Evolutionary conservation across 37 sponge, comb jelly and placozoan species (phyloP).

Genomic region (Aplysina aerophoba): DNA sequence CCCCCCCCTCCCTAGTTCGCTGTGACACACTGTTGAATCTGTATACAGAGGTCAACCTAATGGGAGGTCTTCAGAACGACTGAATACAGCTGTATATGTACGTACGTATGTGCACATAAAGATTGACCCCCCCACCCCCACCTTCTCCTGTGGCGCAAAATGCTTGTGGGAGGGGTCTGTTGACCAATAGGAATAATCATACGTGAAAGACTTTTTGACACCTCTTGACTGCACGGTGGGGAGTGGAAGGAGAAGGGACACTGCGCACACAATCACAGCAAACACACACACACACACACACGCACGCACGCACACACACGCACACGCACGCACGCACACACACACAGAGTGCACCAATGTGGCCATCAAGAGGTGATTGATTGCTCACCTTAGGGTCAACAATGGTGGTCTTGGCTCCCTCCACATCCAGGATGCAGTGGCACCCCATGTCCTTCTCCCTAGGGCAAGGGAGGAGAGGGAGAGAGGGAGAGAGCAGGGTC

Average conservation of each 20-base stretch:
- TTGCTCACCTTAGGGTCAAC: slow-evolving; percentile 13
- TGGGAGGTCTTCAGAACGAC: too few species aligned
- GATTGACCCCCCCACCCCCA: slow-evolving; percentile 13
- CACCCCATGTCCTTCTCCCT: slow-evolving; percentile 36
- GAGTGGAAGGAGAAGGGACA: neutral
- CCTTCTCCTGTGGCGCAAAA: slow-evolving; percentile 79
- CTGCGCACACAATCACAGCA: too few species aligned
- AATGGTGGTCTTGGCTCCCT: slow-evolving; percentile 1
- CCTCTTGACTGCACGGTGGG: neutral
- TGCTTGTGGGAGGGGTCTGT: slow-evolving; percentile 38
- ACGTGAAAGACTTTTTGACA: slow-evolving; percentile 69
- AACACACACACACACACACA: too few species aligned
- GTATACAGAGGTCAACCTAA: too few species aligned
- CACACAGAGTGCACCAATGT: too few species aligned
- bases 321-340: too few species aligned
- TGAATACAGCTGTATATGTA: neutral
- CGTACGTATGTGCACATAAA: neutral
- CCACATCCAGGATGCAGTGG: slow-evolving; percentile 12
- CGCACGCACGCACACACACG: too few species aligned
- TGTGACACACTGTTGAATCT: too few species aligned
- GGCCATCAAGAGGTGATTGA: neutral
- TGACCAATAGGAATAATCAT: slow-evolving; percentile 91
- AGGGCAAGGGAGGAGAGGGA: too few species aligned
- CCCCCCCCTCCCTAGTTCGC: too few species aligned
- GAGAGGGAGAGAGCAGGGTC: too few species aligned